Evolutionary conservation across 1,140 invertebrate species (phyloP), one percentile per base, ranked within the genome.

Genomic region (Drosophila albomicans): DNA sequence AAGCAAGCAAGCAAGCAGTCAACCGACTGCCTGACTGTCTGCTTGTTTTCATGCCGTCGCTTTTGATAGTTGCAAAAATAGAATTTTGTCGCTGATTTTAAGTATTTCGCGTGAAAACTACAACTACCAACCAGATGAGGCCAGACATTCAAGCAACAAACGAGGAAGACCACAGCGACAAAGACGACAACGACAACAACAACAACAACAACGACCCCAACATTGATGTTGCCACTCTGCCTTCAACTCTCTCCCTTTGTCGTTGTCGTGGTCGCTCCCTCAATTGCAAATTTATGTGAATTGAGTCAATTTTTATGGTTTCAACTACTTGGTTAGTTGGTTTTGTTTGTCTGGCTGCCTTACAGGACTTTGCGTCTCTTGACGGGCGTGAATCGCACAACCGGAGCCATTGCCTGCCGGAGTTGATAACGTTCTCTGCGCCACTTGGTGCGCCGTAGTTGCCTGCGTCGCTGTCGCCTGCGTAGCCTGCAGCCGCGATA

Each of bases 101-200:
- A 89, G 85, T 85, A 89, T 89, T 89, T 89, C 85, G 86, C 86
- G 85, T 81, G 86, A 89, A 89, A 88, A 89, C 85, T 89, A 84
- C 72, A 63, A 63, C 72, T 38, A 63, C 72, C 81, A 84, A 63
- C 72, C 81, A 84, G 81, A 85, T 66, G 72, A 57, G 76, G 73
- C 61, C 67, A 81, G 79, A 71, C 71, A 46, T 58, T 20, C 32
- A 6, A 73, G 59, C 61, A 16, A 61, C 76, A 41, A 67, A 73
- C 73, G 66, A 49, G 49, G 70, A 61, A 51, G 48, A 66, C 57
- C 43, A 64, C 66, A 56, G 69, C 68, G 35, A 52, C 64, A 73
- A 51, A 59, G 43, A 13, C 32, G 38, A 35, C 16, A 61, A 32
- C 61, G 56, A 43, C 20, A 69, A 30, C 46, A 45, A 41, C 48